A percentile compares a stretch with the other conserved stretches of the same genome.
phyloP scores from a whole-genome alignment of 2,888 invertebrate species.

The Hipparchia semele region DNA sequence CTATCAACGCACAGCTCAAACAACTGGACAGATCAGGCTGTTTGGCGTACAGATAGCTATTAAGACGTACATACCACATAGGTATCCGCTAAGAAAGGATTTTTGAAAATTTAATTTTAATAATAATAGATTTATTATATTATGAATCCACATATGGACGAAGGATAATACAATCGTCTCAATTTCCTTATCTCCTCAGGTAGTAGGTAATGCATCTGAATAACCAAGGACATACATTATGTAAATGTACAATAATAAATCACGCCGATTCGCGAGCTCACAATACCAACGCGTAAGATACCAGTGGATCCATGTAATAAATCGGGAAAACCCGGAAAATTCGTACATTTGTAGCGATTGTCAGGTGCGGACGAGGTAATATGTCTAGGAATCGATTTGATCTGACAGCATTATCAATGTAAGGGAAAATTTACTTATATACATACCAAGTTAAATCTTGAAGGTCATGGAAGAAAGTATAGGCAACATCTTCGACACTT shows the following conservation, averaged over 20 bases:
- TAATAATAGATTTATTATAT: too few species aligned
- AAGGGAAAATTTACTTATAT: background rate
- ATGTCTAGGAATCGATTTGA: background rate
- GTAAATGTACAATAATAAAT: conserved; percentile 17
- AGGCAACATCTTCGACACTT: too few species aligned
- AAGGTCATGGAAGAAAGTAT: too few species aligned
- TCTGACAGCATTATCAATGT: conserved; percentile 2
- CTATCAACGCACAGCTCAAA: too few species aligned
- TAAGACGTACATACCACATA: too few species aligned
- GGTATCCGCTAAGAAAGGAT: too few species aligned
- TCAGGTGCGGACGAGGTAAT: conserved; percentile 3
- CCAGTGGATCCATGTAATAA: background rate
- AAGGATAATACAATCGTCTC: background rate
- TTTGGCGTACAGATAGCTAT: too few species aligned
- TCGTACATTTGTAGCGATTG: conserved; percentile 4
- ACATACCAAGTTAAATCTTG: background rate
- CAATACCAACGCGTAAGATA: background rate
- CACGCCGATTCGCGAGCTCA: background rate
- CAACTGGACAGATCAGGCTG: too few species aligned
- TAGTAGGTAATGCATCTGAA: background rate
- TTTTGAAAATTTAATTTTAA: too few species aligned
- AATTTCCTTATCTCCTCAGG: background rate
- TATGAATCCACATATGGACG: too few species aligned
- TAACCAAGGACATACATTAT: conserved; percentile 3
- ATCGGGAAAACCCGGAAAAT: conserved; percentile 4